These are phyloP conservation scores for Tauraco hartlaubi DNA, from an alignment of 2,797 vertebrate genomes.

Conservation along the genomic window DNA sequence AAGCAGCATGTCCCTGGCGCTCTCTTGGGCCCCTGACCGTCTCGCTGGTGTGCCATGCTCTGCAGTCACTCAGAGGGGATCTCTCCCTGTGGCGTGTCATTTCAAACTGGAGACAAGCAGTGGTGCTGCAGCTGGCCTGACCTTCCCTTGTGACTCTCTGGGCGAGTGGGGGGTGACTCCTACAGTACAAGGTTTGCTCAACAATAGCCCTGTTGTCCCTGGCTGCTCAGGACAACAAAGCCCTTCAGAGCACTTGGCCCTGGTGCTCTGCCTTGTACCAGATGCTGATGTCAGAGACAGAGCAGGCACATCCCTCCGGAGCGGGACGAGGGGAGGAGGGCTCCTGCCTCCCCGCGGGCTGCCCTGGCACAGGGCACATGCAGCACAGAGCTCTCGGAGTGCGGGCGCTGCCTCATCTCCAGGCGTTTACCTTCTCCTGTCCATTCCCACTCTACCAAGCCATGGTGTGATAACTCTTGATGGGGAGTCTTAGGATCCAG, in stretches of 20 bases:
- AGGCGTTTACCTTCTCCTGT: neutral
- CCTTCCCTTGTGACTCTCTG: conserved; percentile 49
- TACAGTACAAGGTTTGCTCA: conserved; percentile 45
- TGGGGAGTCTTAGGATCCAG: neutral
- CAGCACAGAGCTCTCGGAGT: neutral
- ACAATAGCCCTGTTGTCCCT: conserved; percentile 56
- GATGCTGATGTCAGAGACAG: conserved; percentile 28
- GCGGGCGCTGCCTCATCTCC: neutral
- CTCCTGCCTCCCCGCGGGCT: neutral
- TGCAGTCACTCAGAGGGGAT: neutral
- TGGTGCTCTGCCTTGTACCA: conserved; percentile 24
- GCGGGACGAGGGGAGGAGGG: neutral
- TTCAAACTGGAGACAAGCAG: neutral
- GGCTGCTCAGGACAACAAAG: conserved; percentile 40
- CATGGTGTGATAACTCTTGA: neutral
- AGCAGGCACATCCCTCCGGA: neutral
- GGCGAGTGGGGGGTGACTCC: neutral
- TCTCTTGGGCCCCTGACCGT: neutral
- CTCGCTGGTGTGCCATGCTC: neutral
- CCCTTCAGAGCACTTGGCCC: conserved; percentile 19
- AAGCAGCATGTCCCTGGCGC: neutral
- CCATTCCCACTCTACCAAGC: neutral
- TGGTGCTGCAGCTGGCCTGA: conserved; percentile 57
- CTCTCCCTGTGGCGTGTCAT: neutral
- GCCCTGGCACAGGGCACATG: neutral